Evolutionary conservation across 1,140 invertebrate genomes (phyloP).

Genomic region (Ooceraea biroi): DNA sequence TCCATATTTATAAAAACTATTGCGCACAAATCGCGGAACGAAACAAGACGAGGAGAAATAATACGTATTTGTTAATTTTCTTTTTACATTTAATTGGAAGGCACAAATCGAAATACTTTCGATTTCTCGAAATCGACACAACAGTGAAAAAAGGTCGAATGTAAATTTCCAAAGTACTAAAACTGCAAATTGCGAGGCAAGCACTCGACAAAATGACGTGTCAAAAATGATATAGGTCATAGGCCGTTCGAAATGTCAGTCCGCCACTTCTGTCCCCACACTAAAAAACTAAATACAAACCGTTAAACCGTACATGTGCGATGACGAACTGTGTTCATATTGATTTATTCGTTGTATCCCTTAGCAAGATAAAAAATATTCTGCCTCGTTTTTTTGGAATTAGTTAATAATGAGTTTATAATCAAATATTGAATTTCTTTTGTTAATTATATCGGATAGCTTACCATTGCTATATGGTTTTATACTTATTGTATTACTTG

Average conservation of each 20-base stretch:
- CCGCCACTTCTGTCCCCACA: conserved; percentile 12
- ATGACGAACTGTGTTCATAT: too few relatives aligned
- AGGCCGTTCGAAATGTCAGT: not conserved
- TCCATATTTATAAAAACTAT: not conserved
- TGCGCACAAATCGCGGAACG: not conserved
- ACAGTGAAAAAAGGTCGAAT: not conserved
- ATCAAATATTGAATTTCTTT: too few relatives aligned
- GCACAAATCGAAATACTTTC: not conserved
- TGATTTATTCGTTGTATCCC: too few relatives aligned
- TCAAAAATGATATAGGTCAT: conserved; percentile 42
- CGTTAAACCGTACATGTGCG: too few relatives aligned
- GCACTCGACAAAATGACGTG: not conserved
- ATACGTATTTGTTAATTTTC: not conserved
- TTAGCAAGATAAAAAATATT: too few relatives aligned
- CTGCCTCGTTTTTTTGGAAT: too few relatives aligned
- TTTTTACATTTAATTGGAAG: not conserved
- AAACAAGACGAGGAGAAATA: not conserved
- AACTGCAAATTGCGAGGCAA: conserved; percentile 9
- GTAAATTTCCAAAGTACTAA: not conserved
- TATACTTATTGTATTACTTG: too few relatives aligned
- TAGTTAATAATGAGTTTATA: too few relatives aligned
- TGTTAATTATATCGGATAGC: too few relatives aligned
- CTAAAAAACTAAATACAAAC: too few relatives aligned
- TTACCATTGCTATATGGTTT: too few relatives aligned
- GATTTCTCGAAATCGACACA: not conserved